phyloP scores from a whole-genome alignment of 2,113 vertebrate genomes.

The Zingel zingel region DNA sequence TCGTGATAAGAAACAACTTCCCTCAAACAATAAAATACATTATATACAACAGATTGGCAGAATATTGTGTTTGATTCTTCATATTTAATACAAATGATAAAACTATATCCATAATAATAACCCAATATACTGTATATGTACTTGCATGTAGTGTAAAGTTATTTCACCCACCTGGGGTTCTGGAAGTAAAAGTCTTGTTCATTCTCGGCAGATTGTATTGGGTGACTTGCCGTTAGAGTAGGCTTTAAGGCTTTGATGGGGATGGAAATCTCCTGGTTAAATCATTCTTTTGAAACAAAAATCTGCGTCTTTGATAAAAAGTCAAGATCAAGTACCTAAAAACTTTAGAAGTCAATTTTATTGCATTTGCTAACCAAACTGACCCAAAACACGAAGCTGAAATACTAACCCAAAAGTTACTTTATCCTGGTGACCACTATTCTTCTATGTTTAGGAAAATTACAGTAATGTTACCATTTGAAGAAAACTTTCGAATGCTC shows the following conservation, averaged over 20 bases:
- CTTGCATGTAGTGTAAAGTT: conserved; percentile 8
- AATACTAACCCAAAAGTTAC: not conserved
- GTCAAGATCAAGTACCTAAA: not conserved
- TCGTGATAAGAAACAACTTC: conserved; percentile 46
- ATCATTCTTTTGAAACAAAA: not conserved
- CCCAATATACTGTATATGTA: conserved; percentile 24
- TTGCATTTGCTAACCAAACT: not conserved
- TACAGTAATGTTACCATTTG: not conserved
- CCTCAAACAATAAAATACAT: conserved; percentile 59
- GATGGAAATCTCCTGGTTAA: not conserved
- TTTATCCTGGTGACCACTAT: not conserved
- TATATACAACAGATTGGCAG: conserved; percentile 68
- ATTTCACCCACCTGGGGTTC: conserved; percentile 1
- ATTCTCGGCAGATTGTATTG: not conserved
- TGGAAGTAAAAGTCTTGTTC: not conserved
- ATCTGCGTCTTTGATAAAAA: not conserved
- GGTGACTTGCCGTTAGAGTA: not conserved
- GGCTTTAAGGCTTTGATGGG: not conserved
- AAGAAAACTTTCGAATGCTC: not conserved
- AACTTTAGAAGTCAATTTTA: not conserved
- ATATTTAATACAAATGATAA: conserved; percentile 63
- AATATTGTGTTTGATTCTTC: conserved; percentile 71
- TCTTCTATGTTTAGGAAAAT: not conserved
- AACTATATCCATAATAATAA: conserved; percentile 32
- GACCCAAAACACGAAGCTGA: not conserved